Conservation (phyloP, 2,888 invertebrate species). For the Harmothoe impar region DNA sequence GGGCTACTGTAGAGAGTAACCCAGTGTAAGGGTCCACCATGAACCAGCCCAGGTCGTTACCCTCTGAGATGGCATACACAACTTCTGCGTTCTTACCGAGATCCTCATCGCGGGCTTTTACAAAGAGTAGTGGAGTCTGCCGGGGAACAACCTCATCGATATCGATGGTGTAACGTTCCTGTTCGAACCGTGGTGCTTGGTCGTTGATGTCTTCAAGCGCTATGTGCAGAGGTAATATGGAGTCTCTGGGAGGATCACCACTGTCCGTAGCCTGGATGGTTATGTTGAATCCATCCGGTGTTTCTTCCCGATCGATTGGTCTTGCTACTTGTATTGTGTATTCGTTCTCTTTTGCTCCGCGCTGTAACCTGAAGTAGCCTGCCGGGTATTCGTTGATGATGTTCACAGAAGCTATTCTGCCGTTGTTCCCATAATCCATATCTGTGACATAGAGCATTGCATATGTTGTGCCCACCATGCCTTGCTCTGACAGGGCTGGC, state of each 20-base stretch:
- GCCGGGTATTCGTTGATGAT: conserved; percentile 95
- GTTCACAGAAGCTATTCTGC: conserved; percentile 86
- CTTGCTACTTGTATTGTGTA: conserved; percentile 90
- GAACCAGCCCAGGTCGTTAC: conserved; percentile 95
- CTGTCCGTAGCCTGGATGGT: conserved; percentile 93
- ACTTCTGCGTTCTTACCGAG: conserved; percentile 92
- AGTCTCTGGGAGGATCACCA: conserved; percentile 85
- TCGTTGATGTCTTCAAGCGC: conserved; percentile 92
- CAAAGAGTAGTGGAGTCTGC: conserved; percentile 93
- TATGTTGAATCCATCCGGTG: conserved; percentile 92
- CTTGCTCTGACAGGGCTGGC: conserved; percentile 91
- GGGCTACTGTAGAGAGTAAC: conserved; percentile 92
- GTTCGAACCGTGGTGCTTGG: conserved; percentile 89
- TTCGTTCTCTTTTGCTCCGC: conserved; percentile 66
- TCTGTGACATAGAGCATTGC: conserved; percentile 94
- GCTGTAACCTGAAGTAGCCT: conserved; percentile 91
- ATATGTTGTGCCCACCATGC: conserved; percentile 90
- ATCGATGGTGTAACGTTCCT: conserved; percentile 92
- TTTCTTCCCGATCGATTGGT: conserved; percentile 90
- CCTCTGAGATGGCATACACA: conserved; percentile 89
- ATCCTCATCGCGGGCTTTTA: conserved; percentile 94
- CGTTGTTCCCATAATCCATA: conserved; percentile 92
- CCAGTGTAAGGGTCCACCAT: conserved; percentile 93
- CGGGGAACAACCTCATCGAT: conserved; percentile 94
- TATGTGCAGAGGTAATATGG: conserved; percentile 88